phyloP scores from a whole-genome alignment of 2,113 vertebrate genomes.

The Lepisosteus osseus region DNA sequence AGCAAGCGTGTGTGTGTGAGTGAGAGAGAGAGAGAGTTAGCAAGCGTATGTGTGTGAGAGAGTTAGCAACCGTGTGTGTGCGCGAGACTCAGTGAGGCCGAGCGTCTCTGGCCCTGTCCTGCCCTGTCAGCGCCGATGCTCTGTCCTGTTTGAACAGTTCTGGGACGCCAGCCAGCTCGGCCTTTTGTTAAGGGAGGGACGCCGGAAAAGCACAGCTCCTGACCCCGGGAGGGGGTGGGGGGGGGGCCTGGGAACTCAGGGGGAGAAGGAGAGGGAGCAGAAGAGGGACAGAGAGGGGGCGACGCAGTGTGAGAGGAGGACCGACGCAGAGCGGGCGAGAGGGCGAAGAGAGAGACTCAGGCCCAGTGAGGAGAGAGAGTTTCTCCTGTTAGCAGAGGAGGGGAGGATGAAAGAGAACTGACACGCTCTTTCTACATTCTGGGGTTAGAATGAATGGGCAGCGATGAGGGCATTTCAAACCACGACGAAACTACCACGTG shows the following conservation, averaged over 20 bases:
- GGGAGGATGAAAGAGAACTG: too few species aligned
- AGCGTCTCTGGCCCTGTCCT: constrained; percentile 15
- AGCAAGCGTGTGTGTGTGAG: neutral
- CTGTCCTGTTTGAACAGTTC: constrained; percentile 32
- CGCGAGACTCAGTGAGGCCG: too few species aligned
- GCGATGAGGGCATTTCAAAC: too few species aligned
- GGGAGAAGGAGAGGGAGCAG: neutral
- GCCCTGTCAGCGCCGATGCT: constrained; percentile 22
- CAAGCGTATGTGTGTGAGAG: constrained; percentile 9
- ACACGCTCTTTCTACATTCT: too few species aligned
- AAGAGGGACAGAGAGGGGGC: neutral
- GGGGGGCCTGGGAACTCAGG: constrained; percentile 18
- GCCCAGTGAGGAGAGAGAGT: neutral
- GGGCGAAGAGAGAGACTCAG: neutral
- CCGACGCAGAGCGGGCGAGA: neutral
- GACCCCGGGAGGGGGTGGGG: constrained; percentile 10
- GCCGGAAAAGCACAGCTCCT: constrained; percentile 11
- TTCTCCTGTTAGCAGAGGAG: too few species aligned
- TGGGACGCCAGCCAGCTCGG: constrained; percentile 43
- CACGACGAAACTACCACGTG: too few species aligned
- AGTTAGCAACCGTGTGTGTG: constrained; percentile 8
- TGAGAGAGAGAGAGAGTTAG: neutral
- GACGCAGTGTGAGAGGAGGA: neutral
- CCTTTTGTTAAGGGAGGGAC: constrained; percentile 39
- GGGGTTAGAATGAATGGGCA: too few species aligned